These are phyloP conservation scores for Gisinianus flammeolus DNA, from an alignment of 2,888 invertebrate genomes.

Conservation along the genomic window DNA sequence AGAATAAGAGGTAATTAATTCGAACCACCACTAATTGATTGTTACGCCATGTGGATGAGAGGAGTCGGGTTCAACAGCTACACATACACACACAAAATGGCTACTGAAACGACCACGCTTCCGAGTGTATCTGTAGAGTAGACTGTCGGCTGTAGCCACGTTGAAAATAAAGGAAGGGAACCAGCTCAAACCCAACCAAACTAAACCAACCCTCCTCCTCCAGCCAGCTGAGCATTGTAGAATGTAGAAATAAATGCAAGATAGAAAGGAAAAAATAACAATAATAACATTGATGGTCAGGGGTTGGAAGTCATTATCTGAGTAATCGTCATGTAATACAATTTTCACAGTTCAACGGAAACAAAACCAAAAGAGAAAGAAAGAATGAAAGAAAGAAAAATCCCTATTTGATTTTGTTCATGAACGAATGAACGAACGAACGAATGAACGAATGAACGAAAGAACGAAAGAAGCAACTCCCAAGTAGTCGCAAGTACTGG, in stretches of 20 bases:
- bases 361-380: not conserved
- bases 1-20: conserved; percentile 23
- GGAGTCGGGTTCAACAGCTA: too few species aligned
- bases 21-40: conserved; percentile 25
- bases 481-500: too few species aligned
- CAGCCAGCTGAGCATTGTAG: not conserved
- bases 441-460: too few species aligned
- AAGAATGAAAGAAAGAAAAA: not conserved
- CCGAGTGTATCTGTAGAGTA: too few species aligned
- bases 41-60: conserved; percentile 11
- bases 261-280: not conserved
- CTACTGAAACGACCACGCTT: too few species aligned
- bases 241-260: not conserved
- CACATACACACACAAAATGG: too few species aligned
- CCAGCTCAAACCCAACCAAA: not conserved
- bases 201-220: too few species aligned
- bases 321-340: not conserved
- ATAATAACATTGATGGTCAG: not conserved
- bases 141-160: not conserved
- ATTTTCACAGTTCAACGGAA: not conserved
- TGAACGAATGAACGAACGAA: too few species aligned
- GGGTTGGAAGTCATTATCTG: not conserved
- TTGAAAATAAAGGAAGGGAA: not conserved
- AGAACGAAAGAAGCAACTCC: too few species aligned
- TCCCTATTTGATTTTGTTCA: not conserved